These are phyloP conservation scores for Thereva nobilitata DNA, from an alignment of 2,888 invertebrate genomes.

Conservation along the genomic window DNA sequence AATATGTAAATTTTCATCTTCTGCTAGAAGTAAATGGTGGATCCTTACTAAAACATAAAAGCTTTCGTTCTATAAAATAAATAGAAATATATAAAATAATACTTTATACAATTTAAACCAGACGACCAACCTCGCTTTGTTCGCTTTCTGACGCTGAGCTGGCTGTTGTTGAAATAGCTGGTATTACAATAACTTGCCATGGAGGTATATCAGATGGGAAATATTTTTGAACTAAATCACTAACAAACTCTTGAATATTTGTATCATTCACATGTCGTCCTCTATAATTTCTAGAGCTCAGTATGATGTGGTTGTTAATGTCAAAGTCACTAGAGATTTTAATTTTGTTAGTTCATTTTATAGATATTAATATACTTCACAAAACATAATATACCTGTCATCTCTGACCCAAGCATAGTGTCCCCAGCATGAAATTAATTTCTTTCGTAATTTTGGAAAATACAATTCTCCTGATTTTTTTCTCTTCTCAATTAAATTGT, in stretches of 20 bases:
- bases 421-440: slow-evolving; percentile 73
- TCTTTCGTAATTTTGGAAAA: slow-evolving; percentile 70
- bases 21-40: slow-evolving; percentile 75
- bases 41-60: slow-evolving; percentile 74
- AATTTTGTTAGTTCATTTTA: slow-evolving; percentile 49
- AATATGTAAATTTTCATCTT: slow-evolving; percentile 71
- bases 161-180: slow-evolving; percentile 52
- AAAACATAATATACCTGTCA: slow-evolving; percentile 56
- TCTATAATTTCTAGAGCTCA: slow-evolving; percentile 67
- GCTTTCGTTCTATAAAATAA: slow-evolving; percentile 46
- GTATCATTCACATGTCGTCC: slow-evolving; percentile 71
- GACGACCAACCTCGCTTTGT: slow-evolving; percentile 11
- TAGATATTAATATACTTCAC: slow-evolving; percentile 1
- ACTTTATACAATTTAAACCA: not conserved
- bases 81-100: not conserved
- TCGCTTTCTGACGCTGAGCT: slow-evolving; percentile 31
- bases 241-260: slow-evolving; percentile 80
- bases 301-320: slow-evolving; percentile 71
- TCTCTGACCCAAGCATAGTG: slow-evolving; percentile 71
- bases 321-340: slow-evolving; percentile 52
- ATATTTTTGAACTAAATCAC: slow-evolving; percentile 77
- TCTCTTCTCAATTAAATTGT: slow-evolving; percentile 62
- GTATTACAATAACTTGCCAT: slow-evolving; percentile 80
- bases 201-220: slow-evolving; percentile 73
- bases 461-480: slow-evolving; percentile 64